These are phyloP conservation scores for Pangasius sanitwongsei DNA, from an alignment of 2,797 vertebrate species.

Conservation along the genomic window DNA sequence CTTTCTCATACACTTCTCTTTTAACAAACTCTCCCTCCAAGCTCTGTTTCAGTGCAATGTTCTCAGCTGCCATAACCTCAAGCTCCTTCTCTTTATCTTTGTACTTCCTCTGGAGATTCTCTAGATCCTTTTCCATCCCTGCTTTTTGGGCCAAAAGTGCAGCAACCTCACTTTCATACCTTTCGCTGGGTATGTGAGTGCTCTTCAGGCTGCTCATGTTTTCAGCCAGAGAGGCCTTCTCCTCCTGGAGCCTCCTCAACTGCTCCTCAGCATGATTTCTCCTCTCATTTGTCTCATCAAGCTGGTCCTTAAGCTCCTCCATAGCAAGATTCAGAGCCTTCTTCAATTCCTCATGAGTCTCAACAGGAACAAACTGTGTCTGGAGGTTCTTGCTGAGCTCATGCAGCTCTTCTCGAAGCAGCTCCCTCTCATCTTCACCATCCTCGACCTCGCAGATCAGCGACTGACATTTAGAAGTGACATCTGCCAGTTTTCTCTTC, in stretches of 20 bases:
- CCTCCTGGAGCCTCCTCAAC: slow-evolving; percentile 76
- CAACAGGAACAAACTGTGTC: slow-evolving; percentile 80
- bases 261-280: slow-evolving; percentile 81
- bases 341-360: slow-evolving; percentile 81
- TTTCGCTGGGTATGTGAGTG: slow-evolving; percentile 71
- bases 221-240: slow-evolving; percentile 77
- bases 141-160: slow-evolving; percentile 70
- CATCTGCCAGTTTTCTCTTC: slow-evolving; percentile 77
- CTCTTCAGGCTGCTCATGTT: slow-evolving; percentile 72
- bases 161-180: slow-evolving; percentile 74
- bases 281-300: slow-evolving; percentile 80
- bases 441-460: slow-evolving; percentile 84
- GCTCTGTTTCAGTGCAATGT: slow-evolving; percentile 70
- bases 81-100: slow-evolving; percentile 75
- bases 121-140: slow-evolving; percentile 76
- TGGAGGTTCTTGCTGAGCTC: slow-evolving; percentile 80
- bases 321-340: slow-evolving; percentile 74
- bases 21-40: slow-evolving; percentile 80
- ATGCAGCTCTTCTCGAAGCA: slow-evolving; percentile 82
- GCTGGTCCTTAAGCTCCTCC: slow-evolving; percentile 84
- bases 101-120: slow-evolving; percentile 72
- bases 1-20: slow-evolving; percentile 77
- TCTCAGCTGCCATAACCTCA: slow-evolving; percentile 73
- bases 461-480: slow-evolving; percentile 79
- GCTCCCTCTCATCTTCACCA: slow-evolving; percentile 74